Base-by-base conservation (phyloP, 2,797 vertebrate genomes). In the Centropyge bicolor region DNA sequence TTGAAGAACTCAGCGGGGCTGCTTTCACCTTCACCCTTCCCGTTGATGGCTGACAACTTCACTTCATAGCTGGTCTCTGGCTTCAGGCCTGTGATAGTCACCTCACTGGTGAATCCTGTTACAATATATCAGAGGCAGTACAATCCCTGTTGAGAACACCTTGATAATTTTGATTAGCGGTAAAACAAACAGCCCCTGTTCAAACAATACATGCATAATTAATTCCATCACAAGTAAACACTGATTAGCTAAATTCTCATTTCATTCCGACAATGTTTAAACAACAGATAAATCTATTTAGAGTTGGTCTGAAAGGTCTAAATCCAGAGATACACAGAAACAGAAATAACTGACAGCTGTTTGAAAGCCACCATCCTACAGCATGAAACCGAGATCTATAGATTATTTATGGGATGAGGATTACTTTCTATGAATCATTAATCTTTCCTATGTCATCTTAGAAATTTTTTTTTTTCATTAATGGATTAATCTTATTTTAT, bases 21-120 rank as follows among this genome's bases (percentile, higher is more conserved):
- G 82, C 95, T 95, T 88, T 99, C 98, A 0, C 98, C 97, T 79
- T 97, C 94, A 0, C 98, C 98, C 81, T 99, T 99, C 87, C 98
- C 98, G 0, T 99, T 99, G 92, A 99, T 93, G 6, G 98, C 98
- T 0, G 97, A 98, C 92, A 99, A 88, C 75, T 96, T 97, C 70
- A 99, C 95, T 0, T 97, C 93, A 0, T 99, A 99, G 12, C 81
- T 87, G 1, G 96, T 98, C 84, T 99, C 97, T 0, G 98, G 98
- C 85, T 93, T 97, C 89, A 99, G 94, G 85, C 96, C 95, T 3
- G 91, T 93, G 86, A 99, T 95, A 2, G 96, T 98, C 90, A 97
- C 93, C 12, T 93, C 82, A 22, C 93, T 92, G 70, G 95, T 89
- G 78, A 84, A 83, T 78, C 95, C 97, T 97, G 93, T 86, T 70